Percentiles rank a stretch among this genome's conserved stretches.
phyloP scores from a whole-genome alignment of 1,140 invertebrate species.

The Leguminivora glycinivorella region DNA sequence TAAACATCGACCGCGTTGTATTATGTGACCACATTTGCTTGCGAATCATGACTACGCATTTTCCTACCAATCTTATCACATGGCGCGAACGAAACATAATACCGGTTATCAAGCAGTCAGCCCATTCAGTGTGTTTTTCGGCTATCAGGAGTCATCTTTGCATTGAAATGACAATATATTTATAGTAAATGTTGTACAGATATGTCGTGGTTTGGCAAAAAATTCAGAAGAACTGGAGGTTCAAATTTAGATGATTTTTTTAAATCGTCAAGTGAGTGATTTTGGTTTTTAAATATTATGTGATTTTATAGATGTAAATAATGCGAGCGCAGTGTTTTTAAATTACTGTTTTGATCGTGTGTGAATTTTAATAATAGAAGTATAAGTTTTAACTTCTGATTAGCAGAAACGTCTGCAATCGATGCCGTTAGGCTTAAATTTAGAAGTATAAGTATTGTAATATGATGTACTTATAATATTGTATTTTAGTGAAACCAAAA shows the following conservation, averaged over 20 bases:
- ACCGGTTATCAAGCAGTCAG: constrained; percentile 17
- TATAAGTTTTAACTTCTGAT: too few species aligned
- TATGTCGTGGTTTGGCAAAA: constrained; percentile 63
- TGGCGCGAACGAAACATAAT: constrained; percentile 13
- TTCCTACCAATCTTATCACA: constrained; percentile 17
- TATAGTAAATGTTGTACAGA: constrained; percentile 16
- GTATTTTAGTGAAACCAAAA: too few species aligned
- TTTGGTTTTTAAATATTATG: background rate
- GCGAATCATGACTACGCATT: constrained; percentile 2
- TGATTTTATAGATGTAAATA: background rate
- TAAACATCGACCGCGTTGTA: background rate
- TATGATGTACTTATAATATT: too few species aligned
- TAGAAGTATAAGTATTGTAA: too few species aligned
- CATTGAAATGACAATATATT: background rate
- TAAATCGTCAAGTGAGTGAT: constrained; percentile 53
- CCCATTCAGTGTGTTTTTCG: background rate
- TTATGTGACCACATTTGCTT: background rate
- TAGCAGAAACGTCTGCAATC: too few species aligned
- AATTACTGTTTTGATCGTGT: background rate
- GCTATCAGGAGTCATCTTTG: background rate
- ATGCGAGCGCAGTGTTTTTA: background rate
- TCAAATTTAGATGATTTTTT: constrained; percentile 56
- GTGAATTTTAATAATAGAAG: constrained; percentile 20
- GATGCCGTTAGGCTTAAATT: too few species aligned
- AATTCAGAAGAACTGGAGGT: constrained; percentile 45